Base-by-base conservation (phyloP, 1,140 invertebrate genomes). In the Drosophila carrolli region DNA sequence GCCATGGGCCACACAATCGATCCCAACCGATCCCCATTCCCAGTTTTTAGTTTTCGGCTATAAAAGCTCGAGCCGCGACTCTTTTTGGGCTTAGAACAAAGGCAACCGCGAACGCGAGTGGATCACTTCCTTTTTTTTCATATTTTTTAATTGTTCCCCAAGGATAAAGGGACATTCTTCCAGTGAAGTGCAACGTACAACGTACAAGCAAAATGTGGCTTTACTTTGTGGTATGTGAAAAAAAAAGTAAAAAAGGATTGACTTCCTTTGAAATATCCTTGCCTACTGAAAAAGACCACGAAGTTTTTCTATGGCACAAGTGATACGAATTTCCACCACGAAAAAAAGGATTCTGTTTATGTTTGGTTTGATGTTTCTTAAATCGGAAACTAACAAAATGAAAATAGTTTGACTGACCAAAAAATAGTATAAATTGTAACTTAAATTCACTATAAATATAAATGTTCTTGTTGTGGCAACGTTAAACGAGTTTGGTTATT, bases 71-170 rank as follows among this genome's bases (percentile, higher is more conserved):
- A 14, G 48, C 46, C 19, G 46, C 37, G 60, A 47, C 62, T 88
- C 75, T 72, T 68, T 56, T 60, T 89, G 80, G 68, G 70, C 79
- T 89, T 89, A 89, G 77, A 89, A 84, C 81, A 89, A 89, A 84
- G 60, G 74, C 80, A 80, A 75, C 84, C 73, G 84, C 63, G 62
- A 41, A 59, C 75, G 83, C 75, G 80, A 77, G 58, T 60, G 76
- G 43, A 35, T 57, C 11, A 19, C 29, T 29, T 60, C 44, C 10
- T 54, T 58, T 59, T 55, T 55, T 63, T 46, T 53, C 51, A 58
- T 40, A 41, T 61, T 53, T 54, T 68, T 47, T 56, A 10, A 41
- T 40, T 48, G 54, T 23, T 50, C 44, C 35, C 11, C 62, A 58
- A 48, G 55, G 54, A 56, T 73, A 43, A 48, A 35, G 50, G 48